Evolutionary conservation across 2,888 invertebrate genomes (phyloP), one percentile per base, ranked within the genome.

Genomic region (Allacma fusca): DNA sequence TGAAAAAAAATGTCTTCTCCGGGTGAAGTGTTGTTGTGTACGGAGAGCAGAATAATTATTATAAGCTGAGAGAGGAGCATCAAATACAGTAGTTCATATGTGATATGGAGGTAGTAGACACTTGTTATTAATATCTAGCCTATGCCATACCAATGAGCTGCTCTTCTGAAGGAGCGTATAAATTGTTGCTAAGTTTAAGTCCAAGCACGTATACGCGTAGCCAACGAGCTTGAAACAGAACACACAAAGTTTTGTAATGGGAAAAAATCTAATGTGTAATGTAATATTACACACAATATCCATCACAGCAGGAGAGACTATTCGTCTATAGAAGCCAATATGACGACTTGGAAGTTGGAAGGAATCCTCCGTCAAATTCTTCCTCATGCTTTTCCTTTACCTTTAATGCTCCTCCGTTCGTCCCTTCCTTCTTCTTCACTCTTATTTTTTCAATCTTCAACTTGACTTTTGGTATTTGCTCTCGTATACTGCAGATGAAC

Each of bases 221-320:
- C 13, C 65, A 65, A 65, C 65, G 24, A 65, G 65, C 62, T 19
- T 26, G 62, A 26, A 65, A 26, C 65, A 29, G 24, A 65, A 65
- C 65, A 65, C 62, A 62, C 23, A 26, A 62, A 62, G 23, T 26
- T 9, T n/a, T 19, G 9, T 19, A 50, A 50, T 19, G 50, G 24
- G 26, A 62, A 62, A 29, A 65, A 28, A 16, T 21, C 26, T 57
- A 71, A 50, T 21, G 24, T 71, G 57, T 29, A 71, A 28, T 57
- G 50, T 71, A 29, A 50, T 50, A 71, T 57, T 71, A 71, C 57
- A 71, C 71, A 71, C 71, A 71, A 71, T 71, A 71, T 71, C 57
- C 57, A 57, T 57, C 71, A 71, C 71, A 71, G 71, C 71, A 57
- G 71, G 71, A 21, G 71, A 57, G 71, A 50, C 71, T 71, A 71